Evolutionary conservation across 2,113 vertebrate genomes (phyloP), one percentile per base, ranked within the genome.

Genomic region (Poecile atricapillus): DNA sequence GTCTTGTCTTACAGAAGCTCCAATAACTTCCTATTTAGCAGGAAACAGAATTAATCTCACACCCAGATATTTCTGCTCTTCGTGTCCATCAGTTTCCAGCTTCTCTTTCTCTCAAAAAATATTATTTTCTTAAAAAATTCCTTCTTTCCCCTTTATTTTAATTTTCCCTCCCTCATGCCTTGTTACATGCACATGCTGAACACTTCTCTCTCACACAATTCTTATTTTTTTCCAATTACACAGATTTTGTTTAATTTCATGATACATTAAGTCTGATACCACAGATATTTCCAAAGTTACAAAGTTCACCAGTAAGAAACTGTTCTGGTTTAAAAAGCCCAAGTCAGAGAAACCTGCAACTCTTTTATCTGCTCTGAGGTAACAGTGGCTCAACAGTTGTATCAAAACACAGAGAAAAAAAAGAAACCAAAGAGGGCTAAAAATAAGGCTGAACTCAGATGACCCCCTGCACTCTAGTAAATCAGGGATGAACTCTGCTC

Each of bases 401-500:
- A 90, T 49, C 86, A 90, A 87, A 94, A 80, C 73, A 91, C 14
- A 49, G 13, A 62, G 58, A 30, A 79, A 64, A 80, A 71, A 69
- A 30, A 87, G 69, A 79, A 89, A 74, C 47, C 37, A 83, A 95
- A 95, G 70, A 75, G 71, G 62, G 73, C 91, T 96, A 91, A 95
- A 95, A 96, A 96, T 93, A 95, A 82, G 49, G 80, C 80, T 96
- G 91, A 96, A 96, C 89, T 94, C 62, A 15, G 88, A 65, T 97
- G 95, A 96, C 92, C 91, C 55, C 27, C 43, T 41, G 47, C 91
- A 65, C 89, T 95, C 88, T 75, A 62, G 90, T 86, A 95, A 77
- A 92, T 79, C 90, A 87, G 79, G 60, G 82, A 87, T 82, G 89
- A 97, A 96, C 87, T 92, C 10, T 56, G 91, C 83, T 94, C 89